Percentiles rank a stretch among this genome's conserved stretches.
Evolutionary conservation across 2,797 vertebrate genomes (phyloP).

Genomic region (Pteronotus mesoamericanus): DNA sequence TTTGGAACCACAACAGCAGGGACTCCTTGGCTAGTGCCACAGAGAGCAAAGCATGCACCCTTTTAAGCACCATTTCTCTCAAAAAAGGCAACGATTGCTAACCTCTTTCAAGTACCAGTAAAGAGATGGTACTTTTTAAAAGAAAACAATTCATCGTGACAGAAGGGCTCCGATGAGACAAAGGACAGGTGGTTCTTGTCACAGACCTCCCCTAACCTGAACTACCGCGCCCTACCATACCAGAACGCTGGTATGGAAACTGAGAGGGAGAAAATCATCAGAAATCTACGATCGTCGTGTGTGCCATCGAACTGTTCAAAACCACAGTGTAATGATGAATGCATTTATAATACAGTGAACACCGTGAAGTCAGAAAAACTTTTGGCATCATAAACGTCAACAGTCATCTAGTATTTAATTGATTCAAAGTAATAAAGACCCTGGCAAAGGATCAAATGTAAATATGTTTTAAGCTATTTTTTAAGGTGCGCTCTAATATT

Average conservation of each 20-base stretch:
- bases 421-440: neutral
- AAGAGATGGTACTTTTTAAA: neutral
- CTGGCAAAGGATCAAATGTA: neutral
- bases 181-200: constrained; percentile 40
- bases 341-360: neutral
- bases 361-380: neutral
- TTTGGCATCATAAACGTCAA: neutral
- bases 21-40: neutral
- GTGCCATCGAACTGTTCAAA: neutral
- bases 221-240: neutral
- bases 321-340: neutral
- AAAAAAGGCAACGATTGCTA: neutral
- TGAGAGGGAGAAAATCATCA: neutral
- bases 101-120: neutral
- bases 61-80: constrained; percentile 4
- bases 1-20: neutral
- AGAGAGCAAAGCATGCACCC: neutral
- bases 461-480: neutral
- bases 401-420: neutral
- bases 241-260: constrained; percentile 14
- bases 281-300: neutral
- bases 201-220: neutral
- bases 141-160: neutral
- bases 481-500: neutral
- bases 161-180: constrained; percentile 17